Evolutionary conservation across 2,888 invertebrate species (phyloP).

Genomic region (Cetonia aurata): DNA sequence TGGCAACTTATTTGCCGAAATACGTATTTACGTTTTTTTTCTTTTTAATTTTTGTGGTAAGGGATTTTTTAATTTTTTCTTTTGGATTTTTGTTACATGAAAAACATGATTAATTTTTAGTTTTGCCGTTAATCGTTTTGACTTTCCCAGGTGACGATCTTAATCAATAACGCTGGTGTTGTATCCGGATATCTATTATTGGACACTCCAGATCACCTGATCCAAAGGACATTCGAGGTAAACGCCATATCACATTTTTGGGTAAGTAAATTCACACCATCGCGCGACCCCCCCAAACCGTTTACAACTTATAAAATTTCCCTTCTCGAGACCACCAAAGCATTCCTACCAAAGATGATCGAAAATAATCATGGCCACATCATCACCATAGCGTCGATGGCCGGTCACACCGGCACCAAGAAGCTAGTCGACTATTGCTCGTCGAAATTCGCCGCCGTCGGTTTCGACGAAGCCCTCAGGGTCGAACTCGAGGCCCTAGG

Average conservation of each 20-base stretch:
- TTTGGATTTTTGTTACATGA: too few relatives aligned
- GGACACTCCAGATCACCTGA: constrained; percentile 87
- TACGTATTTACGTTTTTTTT: too few relatives aligned
- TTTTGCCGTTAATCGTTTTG: background rate
- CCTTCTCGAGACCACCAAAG: constrained; percentile 86
- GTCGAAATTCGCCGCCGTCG: constrained; percentile 92
- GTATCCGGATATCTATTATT: constrained; percentile 84
- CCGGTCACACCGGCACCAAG: constrained; percentile 81
- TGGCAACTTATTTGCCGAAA: too few relatives aligned
- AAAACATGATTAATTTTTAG: too few relatives aligned
- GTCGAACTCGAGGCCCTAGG: constrained; percentile 73
- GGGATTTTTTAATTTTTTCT: too few relatives aligned
- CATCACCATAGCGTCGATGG: constrained; percentile 91
- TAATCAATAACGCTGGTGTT: constrained; percentile 96
- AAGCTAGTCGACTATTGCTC: constrained; percentile 94
- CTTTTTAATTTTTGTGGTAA: too few relatives aligned
- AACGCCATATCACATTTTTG: constrained; percentile 93
- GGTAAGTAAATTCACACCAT: constrained; percentile 77
- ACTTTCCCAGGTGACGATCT: constrained; percentile 71
- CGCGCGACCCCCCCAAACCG: background rate
- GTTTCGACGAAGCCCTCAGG: constrained; percentile 79
- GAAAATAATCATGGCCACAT: constrained; percentile 90
- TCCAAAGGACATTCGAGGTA: constrained; percentile 90
- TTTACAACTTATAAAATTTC: constrained; percentile 66
- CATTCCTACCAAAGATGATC: constrained; percentile 93